These are phyloP conservation scores for Meleagris gallopavo DNA, from an alignment of 2,113 vertebrate genomes.

Conservation along the genomic window DNA sequence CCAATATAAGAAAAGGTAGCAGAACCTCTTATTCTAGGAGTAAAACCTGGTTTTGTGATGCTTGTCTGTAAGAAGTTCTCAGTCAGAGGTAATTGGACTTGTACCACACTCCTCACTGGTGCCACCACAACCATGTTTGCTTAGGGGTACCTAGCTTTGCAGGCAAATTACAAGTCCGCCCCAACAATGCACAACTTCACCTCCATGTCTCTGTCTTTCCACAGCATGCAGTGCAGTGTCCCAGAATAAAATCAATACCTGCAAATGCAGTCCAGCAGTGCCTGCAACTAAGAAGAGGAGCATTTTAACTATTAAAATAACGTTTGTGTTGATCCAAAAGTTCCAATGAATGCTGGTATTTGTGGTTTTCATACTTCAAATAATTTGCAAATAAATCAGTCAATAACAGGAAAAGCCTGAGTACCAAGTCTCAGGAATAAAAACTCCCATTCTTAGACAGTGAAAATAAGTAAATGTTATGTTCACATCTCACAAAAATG, in stretches of 20 bases:
- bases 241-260: background rate
- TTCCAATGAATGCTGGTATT: background rate
- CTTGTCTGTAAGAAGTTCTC: background rate
- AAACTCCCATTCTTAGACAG: background rate
- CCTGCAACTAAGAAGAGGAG: background rate
- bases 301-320: background rate
- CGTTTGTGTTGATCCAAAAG: background rate
- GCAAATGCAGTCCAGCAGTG: background rate
- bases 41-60: background rate
- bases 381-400: background rate
- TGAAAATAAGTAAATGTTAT: background rate
- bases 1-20: background rate
- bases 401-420: background rate
- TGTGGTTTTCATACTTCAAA: background rate
- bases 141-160: background rate
- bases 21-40: background rate
- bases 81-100: background rate
- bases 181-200: background rate
- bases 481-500: background rate
- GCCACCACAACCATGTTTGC: fast-evolving
- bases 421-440: background rate
- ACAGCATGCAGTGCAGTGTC: background rate
- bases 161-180: fast-evolving
- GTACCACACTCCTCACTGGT: background rate
- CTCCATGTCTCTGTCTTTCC: background rate